Evolutionary conservation across 1,140 invertebrate genomes (phyloP), one percentile per base, ranked within the genome.

Genomic region (Meteorus sp.): DNA sequence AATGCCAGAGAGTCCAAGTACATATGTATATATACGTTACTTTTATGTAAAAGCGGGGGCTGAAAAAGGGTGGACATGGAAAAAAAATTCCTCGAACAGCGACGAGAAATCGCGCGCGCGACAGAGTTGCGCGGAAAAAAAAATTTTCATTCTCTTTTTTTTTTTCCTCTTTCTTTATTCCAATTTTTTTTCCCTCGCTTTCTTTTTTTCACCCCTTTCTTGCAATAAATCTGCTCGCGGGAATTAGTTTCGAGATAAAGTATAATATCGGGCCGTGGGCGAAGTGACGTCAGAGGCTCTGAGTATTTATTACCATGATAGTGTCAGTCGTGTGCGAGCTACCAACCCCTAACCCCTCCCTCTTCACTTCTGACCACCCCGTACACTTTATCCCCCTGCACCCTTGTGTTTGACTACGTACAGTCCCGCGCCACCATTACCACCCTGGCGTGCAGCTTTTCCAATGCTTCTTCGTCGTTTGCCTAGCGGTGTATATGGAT

Each of bases 221-320:
- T 72, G 72, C 69, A 72, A 74, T 74, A 74, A 74, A 74, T 74
- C 72, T 74, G 69, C 64, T 66, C 71, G 71, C 69, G 68, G 72
- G 72, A 74, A 74, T 74, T 74, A 74, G 72, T 74, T 74, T 72
- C 65, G 70, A 74, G 72, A 74, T 74, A 74, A 74, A 74, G 72
- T 73, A 74, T 74, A 74, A 74, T 73, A 74, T 74, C 72, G 71
- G 71, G 66, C 72, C 69, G 68, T 70, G 68, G 66, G 62, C 60
- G 60, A 70, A 60, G 66, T 73, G 72, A 74, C 72, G 72, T 74
- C 72, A 72, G 72, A 74, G 72, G 68, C 72, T 72, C 68, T 64
- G 61, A 67, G 65, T 74, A 74, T 74, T 74, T 74, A 74, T 74
- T 70, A 64, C 59, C 62, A 61, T 65, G 72, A 74, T 74, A 74